Percentiles rank a stretch among this genome's conserved stretches.
These are phyloP conservation scores for Thera obeliscata DNA, from an alignment of 2,888 invertebrate genomes.

Conservation along the genomic window DNA sequence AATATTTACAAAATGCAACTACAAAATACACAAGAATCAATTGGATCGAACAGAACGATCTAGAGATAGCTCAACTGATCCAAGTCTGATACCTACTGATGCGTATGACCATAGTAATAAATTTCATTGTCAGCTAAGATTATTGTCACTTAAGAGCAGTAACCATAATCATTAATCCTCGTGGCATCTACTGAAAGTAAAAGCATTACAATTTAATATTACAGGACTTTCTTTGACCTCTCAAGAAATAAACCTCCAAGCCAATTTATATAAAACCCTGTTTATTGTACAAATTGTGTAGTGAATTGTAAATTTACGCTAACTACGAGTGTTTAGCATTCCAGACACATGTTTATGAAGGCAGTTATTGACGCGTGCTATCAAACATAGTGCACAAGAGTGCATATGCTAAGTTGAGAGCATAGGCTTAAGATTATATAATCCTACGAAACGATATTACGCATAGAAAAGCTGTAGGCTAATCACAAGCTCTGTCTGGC, in stretches of 20 bases:
- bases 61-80: no score
- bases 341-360: slow-evolving; percentile 12
- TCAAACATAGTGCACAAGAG: slow-evolving; percentile 1
- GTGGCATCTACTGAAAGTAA: slow-evolving; percentile 9
- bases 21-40: no score
- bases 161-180: neutral
- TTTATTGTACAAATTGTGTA: neutral
- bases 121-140: neutral
- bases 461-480: no score
- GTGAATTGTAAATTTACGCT: slow-evolving; percentile 12
- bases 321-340: slow-evolving; percentile 2
- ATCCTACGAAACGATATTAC: no score
- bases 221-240: slow-evolving; percentile 20
- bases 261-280: slow-evolving; percentile 15
- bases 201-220: slow-evolving; percentile 9
- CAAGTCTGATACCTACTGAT: neutral
- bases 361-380: slow-evolving; percentile 10
- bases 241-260: slow-evolving; percentile 6
- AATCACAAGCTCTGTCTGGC: no score
- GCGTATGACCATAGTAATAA: neutral
- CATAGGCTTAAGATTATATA: no score
- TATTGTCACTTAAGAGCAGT: neutral
- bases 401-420: neutral
- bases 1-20: no score
- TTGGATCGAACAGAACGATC: no score